These are phyloP conservation scores for Saxidomus purpurata DNA, from an alignment of 1,140 invertebrate genomes.

Conservation along the genomic window DNA sequence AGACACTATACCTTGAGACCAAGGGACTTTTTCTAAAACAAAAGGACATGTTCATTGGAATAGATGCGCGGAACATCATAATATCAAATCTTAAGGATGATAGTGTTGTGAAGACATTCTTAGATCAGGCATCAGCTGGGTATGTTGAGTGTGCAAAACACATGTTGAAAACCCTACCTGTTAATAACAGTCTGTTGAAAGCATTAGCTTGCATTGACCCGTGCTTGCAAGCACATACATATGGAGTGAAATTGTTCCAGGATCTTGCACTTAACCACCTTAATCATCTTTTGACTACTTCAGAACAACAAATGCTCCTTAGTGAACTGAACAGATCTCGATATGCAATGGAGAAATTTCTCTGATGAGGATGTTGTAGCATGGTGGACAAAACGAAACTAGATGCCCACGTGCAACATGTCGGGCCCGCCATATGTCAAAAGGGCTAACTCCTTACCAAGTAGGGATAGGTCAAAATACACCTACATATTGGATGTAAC, in stretches of 20 bases:
- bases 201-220: not conserved
- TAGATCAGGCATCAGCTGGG: not conserved
- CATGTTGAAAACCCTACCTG: not conserved
- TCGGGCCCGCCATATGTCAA: too few species aligned
- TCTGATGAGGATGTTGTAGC: not conserved
- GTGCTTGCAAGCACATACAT: not conserved
- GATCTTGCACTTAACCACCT: not conserved
- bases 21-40: not conserved
- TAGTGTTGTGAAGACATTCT: not conserved
- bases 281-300: not conserved
- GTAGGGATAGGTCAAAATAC: too few species aligned
- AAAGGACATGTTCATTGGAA: conserved; percentile 1
- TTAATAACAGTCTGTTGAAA: not conserved
- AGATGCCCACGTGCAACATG: too few species aligned
- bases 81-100: not conserved
- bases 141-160: not conserved
- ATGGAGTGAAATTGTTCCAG: not conserved
- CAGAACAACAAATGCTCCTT: not conserved
- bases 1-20: not conserved
- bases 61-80: not conserved
- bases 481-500: too few species aligned
- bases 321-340: not conserved
- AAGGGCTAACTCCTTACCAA: too few species aligned
- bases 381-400: conserved; percentile 43
- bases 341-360: not conserved